Evolutionary conservation across 2,113 vertebrate genomes (phyloP).

Genomic region (Ceyx cyanopectus): DNA sequence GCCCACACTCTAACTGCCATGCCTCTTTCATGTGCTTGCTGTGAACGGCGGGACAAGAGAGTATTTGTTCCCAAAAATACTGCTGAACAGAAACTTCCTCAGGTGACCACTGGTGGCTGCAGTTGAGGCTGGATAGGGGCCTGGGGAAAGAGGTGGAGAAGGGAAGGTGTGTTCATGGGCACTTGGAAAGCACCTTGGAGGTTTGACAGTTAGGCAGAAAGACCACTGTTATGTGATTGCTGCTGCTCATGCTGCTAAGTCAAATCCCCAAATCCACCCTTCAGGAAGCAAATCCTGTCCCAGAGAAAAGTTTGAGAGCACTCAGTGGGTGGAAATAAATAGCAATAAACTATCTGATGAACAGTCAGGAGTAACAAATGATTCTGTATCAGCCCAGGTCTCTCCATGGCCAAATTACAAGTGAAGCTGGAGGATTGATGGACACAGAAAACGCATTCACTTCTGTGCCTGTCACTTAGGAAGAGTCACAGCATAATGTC

Average conservation of each 20-base stretch:
- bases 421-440: background rate
- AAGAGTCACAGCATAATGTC: background rate
- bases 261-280: background rate
- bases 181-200: background rate
- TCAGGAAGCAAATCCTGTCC: background rate
- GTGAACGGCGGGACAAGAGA: conserved; percentile 45
- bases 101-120: background rate
- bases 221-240: background rate
- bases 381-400: background rate
- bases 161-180: background rate
- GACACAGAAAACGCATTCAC: background rate
- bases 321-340: background rate
- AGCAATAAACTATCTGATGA: background rate
- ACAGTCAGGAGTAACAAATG: background rate
- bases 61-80: conserved; percentile 52
- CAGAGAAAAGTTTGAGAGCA: background rate
- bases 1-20: conserved; percentile 56
- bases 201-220: conserved; percentile 16
- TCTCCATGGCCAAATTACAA: background rate
- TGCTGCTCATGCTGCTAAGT: background rate
- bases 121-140: background rate
- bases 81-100: conserved; percentile 30
- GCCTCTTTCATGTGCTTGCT: conserved; percentile 41
- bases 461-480: background rate
- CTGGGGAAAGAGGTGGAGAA: background rate